A percentile compares a stretch with the other conserved stretches of the same genome.
Conservation (phyloP, 2,888 invertebrate genomes). For the Mesorhabditis spiculigera region DNA sequence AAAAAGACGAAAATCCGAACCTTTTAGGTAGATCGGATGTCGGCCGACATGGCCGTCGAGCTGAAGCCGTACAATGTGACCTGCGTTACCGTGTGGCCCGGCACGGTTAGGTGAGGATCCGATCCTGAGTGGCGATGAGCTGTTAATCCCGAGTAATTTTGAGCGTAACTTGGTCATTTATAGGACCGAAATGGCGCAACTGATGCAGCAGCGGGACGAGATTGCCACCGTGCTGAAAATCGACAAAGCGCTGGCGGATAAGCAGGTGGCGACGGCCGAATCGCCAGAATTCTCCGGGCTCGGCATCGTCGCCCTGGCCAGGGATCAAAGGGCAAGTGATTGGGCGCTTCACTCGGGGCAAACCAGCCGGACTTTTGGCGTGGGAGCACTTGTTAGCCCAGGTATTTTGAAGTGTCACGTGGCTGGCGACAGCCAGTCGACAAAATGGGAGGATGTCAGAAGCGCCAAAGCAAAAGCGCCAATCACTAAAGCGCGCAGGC, state of each 20-base stretch:
- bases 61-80: constrained; percentile 59
- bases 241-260: constrained; percentile 15
- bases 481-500: too few relatives aligned
- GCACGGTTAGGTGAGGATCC: constrained; percentile 52
- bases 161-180: constrained; percentile 4
- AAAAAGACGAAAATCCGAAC: background rate
- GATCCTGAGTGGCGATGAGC: constrained; percentile 55
- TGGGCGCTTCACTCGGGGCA: background rate
- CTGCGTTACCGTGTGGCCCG: constrained; percentile 62
- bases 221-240: constrained; percentile 7
- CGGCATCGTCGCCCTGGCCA: constrained; percentile 47
- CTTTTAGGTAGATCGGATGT: constrained; percentile 61
- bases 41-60: constrained; percentile 61
- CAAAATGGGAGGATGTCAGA: too few relatives aligned
- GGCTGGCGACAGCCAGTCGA: too few relatives aligned
- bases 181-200: constrained; percentile 15
- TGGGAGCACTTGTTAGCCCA: too few relatives aligned
- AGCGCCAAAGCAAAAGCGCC: too few relatives aligned
- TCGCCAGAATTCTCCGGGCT: constrained; percentile 49
- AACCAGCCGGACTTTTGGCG: too few relatives aligned
- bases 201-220: constrained; percentile 20
- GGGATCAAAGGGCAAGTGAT: constrained; percentile 45
- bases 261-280: constrained; percentile 33
- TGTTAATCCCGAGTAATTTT: background rate
- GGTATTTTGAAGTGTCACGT: too few relatives aligned